Base-by-base conservation (phyloP, 1,140 invertebrate species). In the Procambarus virginalis region DNA sequence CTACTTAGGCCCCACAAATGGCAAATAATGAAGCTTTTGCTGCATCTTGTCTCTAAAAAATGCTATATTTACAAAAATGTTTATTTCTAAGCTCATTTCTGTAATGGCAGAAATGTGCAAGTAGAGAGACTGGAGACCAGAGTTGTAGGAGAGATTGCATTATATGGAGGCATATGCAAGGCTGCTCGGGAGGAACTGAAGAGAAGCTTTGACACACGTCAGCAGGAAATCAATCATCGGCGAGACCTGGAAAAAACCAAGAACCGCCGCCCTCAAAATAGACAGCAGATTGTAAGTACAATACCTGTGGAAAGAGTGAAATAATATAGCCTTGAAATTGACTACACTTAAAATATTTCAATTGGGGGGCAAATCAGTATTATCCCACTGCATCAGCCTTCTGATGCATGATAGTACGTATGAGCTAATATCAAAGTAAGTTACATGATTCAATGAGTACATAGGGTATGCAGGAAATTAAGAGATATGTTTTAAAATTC, bases 271-370 rank as follows among this genome's bases (percentile, higher is more conserved):
- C 87, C 87, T 22, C 87, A 84, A 22, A 89, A 89, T 55, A 84
- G 87, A 22, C 87, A 89, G 70, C 87, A 89, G 49, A 89, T 89
- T 89, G 87, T 78, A 68, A 48, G 87, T 89, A 55, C 4, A 34
- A 34, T 34, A 34, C 34, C 34, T 34, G 34, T 34, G 34, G 34
- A 34, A 34, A 34, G 34, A 34, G 34, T 34, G 34, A 34, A 34
- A 58, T 12, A 12, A 58, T 58, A 58, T 58, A 58, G 6, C 6
- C 12, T 9, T 58, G 12, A 9, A 8, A 9, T 58, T 58, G 55
- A 58, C 55, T 9, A 58, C 6, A 8, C 6, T 20, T 17, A 64
- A 17, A 64, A 64, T 64, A 17, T 17, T 64, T 64, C 12, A 64
- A 17, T 4, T 64, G 60, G 17, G 17, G 17, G 4, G 17, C 17